A percentile compares a stretch with the other conserved stretches of the same genome.
Evolutionary conservation across 2,888 invertebrate genomes (phyloP).

Genomic region (Opisthograptis luteolata): DNA sequence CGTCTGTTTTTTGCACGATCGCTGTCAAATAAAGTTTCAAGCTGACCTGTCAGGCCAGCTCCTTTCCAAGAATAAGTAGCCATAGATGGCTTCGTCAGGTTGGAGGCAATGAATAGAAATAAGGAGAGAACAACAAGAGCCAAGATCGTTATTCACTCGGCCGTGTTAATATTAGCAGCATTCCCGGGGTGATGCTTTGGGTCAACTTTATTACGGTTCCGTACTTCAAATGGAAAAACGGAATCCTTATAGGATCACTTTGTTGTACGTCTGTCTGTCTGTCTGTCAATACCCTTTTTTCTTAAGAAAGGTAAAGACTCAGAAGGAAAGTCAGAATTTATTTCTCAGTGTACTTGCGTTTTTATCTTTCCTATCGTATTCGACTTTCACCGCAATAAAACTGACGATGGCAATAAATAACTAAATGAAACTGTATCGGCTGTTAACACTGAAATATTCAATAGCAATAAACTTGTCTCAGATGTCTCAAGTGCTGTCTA

Average conservation of each 20-base stretch:
- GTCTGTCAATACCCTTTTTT: too few species aligned
- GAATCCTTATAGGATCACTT: too few species aligned
- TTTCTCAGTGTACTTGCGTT: too few species aligned
- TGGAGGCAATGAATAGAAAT: slow-evolving; percentile 34
- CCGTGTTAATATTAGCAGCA: slow-evolving; percentile 20
- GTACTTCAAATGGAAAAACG: too few species aligned
- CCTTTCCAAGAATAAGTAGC: slow-evolving; percentile 24
- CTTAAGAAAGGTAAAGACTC: too few species aligned
- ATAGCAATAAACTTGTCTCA: slow-evolving; percentile 41
- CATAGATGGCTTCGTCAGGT: slow-evolving; percentile 20
- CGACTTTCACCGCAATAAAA: slow-evolving; percentile 35
- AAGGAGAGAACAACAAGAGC: slow-evolving; percentile 32
- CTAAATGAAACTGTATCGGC: slow-evolving; percentile 33
- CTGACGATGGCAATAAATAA: slow-evolving; percentile 35
- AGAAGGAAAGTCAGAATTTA: too few species aligned
- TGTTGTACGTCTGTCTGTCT: too few species aligned
- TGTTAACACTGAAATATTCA: slow-evolving; percentile 37
- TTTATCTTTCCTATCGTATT: slow-evolving; percentile 31
- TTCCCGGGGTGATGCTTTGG: slow-evolving; percentile 46
- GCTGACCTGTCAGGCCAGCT: slow-evolving; percentile 27
- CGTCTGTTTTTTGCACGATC: slow-evolving; percentile 11
- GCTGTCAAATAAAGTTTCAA: slow-evolving; percentile 28
- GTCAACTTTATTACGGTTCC: slow-evolving; percentile 39
- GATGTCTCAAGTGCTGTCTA: slow-evolving; percentile 37
- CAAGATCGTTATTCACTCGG: slow-evolving; percentile 25